A percentile compares a stretch with the other conserved stretches of the same genome.
These are phyloP conservation scores for Hecatera dysodea DNA, from an alignment of 2,888 invertebrate genomes.

Conservation along the genomic window DNA sequence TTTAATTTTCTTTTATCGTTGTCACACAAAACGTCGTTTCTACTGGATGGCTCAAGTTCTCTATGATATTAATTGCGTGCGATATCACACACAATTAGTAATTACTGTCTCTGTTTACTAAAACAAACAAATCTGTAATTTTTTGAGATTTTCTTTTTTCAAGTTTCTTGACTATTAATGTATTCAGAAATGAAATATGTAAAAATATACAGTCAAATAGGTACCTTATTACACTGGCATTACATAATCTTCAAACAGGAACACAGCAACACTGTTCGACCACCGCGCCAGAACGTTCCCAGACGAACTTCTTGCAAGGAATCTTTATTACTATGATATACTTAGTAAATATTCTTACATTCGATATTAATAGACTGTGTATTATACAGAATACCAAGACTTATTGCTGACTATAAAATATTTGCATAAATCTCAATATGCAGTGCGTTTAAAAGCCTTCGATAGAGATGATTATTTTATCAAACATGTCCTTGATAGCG, in stretches of 20 bases:
- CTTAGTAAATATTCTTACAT: constrained; percentile 15
- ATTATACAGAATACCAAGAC: constrained; percentile 22
- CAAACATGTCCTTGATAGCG: background rate
- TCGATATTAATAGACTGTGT: constrained; percentile 10
- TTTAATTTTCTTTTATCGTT: too few relatives aligned
- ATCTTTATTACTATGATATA: background rate
- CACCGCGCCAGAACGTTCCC: background rate
- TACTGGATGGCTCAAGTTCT: too few relatives aligned
- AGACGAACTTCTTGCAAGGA: background rate
- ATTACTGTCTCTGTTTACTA: too few relatives aligned
- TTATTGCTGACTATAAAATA: background rate
- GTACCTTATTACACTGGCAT: too few relatives aligned
- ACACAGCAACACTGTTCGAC: background rate
- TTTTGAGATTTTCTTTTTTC: too few relatives aligned
- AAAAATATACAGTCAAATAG: too few relatives aligned
- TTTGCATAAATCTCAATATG: background rate
- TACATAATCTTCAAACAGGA: background rate
- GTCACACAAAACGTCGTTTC: too few relatives aligned
- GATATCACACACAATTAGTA: too few relatives aligned
- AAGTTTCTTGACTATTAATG: too few relatives aligned
- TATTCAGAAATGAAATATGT: too few relatives aligned
- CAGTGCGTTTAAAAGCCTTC: background rate
- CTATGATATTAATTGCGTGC: too few relatives aligned
- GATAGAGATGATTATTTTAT: background rate
- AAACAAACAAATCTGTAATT: too few relatives aligned